phyloP scores from a whole-genome alignment of 2,888 invertebrate species.

The Dorcus hopei region DNA sequence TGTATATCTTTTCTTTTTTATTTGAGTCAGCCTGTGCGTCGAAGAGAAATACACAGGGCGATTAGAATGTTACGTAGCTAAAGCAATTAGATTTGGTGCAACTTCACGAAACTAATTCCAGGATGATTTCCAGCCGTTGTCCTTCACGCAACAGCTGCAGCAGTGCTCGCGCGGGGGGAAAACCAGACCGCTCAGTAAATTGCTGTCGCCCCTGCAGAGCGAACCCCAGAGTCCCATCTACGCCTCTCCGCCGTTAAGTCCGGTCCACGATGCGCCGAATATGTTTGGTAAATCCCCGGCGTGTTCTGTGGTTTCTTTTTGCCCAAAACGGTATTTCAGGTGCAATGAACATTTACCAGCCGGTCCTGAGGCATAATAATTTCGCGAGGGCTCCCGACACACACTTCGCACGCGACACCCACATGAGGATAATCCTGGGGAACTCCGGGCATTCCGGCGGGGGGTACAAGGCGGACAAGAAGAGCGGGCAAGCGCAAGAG shows the following conservation, averaged over 20 bases:
- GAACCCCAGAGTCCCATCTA: slow-evolving; percentile 71
- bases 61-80: too few relatives aligned
- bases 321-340: slow-evolving; percentile 19
- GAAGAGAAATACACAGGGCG: too few relatives aligned
- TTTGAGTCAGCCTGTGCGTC: too few relatives aligned
- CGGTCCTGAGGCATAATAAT: slow-evolving; percentile 47
- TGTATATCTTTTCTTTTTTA: too few relatives aligned
- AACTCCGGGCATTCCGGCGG: slow-evolving; percentile 34
- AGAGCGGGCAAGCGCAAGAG: slow-evolving; percentile 25
- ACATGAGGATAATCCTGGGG: slow-evolving; percentile 81
- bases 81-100: too few relatives aligned
- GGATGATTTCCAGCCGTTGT: slow-evolving; percentile 60
- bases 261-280: slow-evolving; percentile 46
- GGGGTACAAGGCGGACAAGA: slow-evolving; percentile 34
- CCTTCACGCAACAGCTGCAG: slow-evolving; percentile 91
- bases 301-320: neutral
- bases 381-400: slow-evolving; percentile 61
- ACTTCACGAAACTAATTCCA: too few relatives aligned
- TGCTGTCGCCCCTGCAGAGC: slow-evolving; percentile 59
- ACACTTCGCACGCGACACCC: slow-evolving; percentile 86
- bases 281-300: slow-evolving; percentile 40
- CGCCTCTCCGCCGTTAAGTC: slow-evolving; percentile 66
- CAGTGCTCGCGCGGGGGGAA: slow-evolving; percentile 72
- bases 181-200: slow-evolving; percentile 61
- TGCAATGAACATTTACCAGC: slow-evolving; percentile 49